phyloP scores from a whole-genome alignment of 2,113 vertebrate genomes.

The Sciurus niger region DNA sequence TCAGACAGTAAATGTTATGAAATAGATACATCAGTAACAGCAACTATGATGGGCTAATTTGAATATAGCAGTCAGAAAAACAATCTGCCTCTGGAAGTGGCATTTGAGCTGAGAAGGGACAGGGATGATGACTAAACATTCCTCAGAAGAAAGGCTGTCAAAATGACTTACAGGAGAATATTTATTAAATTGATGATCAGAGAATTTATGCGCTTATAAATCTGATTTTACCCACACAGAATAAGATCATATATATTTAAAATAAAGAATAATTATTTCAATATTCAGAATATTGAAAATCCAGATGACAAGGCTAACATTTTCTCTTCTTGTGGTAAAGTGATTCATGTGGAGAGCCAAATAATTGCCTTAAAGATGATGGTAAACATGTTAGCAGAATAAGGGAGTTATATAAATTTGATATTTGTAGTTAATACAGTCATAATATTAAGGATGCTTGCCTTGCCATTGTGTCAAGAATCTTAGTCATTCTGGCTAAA shows the following conservation, averaged over 20 bases:
- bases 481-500: background rate
- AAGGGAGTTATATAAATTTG: background rate
- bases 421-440: background rate
- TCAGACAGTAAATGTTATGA: background rate
- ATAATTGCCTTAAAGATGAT: background rate
- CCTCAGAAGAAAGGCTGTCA: background rate
- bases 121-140: background rate
- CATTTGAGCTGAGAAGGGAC: background rate
- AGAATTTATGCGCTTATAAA: background rate
- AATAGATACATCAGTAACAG: background rate
- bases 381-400: background rate
- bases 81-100: background rate
- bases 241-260: background rate
- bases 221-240: background rate
- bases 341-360: background rate
- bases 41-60: background rate
- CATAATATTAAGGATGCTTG: background rate
- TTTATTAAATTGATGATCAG: background rate
- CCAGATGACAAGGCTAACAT: background rate
- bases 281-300: background rate
- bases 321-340: background rate
- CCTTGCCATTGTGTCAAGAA: background rate
- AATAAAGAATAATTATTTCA: slow-evolving; percentile 4
- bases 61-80: background rate
- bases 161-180: background rate